Conservation (phyloP, 2,797 vertebrate genomes). For the Etheostoma perlongum region DNA sequence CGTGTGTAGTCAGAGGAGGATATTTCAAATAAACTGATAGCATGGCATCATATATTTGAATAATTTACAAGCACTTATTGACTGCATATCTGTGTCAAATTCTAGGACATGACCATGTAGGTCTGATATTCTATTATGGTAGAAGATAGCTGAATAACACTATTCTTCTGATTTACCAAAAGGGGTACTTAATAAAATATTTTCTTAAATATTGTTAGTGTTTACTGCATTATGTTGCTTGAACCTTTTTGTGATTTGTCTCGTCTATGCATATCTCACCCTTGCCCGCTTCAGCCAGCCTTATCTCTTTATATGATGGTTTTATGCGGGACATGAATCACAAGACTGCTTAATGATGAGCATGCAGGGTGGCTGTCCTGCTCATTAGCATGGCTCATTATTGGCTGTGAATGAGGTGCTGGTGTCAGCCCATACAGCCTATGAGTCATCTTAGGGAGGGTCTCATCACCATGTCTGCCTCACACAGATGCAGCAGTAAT, state of each 20-base stretch:
- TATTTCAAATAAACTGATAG: conserved; percentile 52
- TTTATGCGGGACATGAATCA: conserved; percentile 75
- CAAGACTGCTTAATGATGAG: conserved; percentile 75
- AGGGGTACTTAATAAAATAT: neutral
- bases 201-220: neutral
- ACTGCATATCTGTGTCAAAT: conserved; percentile 9
- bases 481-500: conserved; percentile 57
- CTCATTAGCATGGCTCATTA: conserved; percentile 87
- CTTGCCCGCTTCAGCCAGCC: conserved; percentile 20
- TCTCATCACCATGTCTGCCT: conserved; percentile 72
- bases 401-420: conserved; percentile 86
- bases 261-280: conserved; percentile 11
- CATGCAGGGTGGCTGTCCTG: conserved; percentile 78
- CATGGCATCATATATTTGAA: conserved; percentile 15
- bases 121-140: neutral
- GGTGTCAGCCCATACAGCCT: conserved; percentile 82
- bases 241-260: neutral
- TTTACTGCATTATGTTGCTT: conserved; percentile 7
- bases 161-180: conserved; percentile 3
- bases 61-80: conserved; percentile 15
- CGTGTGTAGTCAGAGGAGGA: conserved; percentile 13
- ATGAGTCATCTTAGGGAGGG: conserved; percentile 83
- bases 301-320: conserved; percentile 64
- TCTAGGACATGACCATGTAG: conserved; percentile 15
- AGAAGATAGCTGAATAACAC: neutral